These are phyloP conservation scores for Portevinia maculata DNA, from an alignment of 2,888 invertebrate species.

Conservation along the genomic window DNA sequence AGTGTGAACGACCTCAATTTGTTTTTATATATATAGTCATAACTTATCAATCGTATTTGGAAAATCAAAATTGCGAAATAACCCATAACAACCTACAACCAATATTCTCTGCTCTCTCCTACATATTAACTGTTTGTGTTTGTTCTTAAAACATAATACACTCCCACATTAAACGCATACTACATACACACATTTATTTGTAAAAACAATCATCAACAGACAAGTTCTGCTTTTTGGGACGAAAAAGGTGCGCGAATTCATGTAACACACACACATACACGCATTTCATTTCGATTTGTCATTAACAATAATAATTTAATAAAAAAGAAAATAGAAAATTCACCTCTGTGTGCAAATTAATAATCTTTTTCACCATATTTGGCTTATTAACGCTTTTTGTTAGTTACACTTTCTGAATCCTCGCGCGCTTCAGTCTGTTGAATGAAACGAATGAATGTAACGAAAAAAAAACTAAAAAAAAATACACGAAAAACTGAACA, in stretches of 20 bases:
- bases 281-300: slow-evolving; percentile 46
- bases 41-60: slow-evolving; percentile 82
- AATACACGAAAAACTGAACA: slow-evolving; percentile 75
- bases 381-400: slow-evolving; percentile 71
- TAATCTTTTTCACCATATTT: slow-evolving; percentile 45
- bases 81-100: slow-evolving; percentile 72
- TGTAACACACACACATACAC: slow-evolving; percentile 32
- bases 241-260: slow-evolving; percentile 60
- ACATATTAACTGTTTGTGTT: slow-evolving; percentile 41
- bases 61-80: slow-evolving; percentile 79
- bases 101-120: slow-evolving; percentile 31
- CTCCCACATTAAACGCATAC: slow-evolving; percentile 43
- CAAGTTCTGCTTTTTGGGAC: slow-evolving; percentile 54
- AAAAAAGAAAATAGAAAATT: background rate
- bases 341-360: slow-evolving; percentile 62
- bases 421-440: slow-evolving; percentile 67
- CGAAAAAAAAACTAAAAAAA: slow-evolving; percentile 54
- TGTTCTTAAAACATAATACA: slow-evolving; percentile 50
- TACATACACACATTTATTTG: slow-evolving; percentile 45
- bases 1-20: slow-evolving; percentile 70
- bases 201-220: slow-evolving; percentile 61
- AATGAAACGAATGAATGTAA: slow-evolving; percentile 64
- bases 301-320: slow-evolving; percentile 24
- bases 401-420: slow-evolving; percentile 42
- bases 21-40: slow-evolving; percentile 40